Evolutionary conservation across 1,140 invertebrate genomes (phyloP), one percentile per base, ranked within the genome.

Genomic region (Bursaphelenchus mucronatus): DNA sequence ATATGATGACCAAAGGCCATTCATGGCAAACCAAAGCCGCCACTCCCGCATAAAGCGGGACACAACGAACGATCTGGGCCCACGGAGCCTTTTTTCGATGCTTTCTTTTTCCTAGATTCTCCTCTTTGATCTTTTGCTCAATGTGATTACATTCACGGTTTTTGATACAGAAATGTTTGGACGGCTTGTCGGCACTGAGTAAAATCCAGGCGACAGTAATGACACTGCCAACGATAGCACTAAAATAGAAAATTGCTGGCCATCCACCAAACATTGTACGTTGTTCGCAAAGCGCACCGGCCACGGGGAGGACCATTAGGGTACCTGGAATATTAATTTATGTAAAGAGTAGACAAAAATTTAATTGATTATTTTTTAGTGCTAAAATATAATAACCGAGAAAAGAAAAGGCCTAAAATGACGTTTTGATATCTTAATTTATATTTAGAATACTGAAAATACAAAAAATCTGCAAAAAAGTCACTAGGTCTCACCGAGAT

Each of bases 1-100:
- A 64, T 76, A 79, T 81, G 47, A 79, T 81, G 45, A 80, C 79
- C 46, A 80, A 57, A 41, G 78, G 78, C 53, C 67, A 80, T 61
- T 80, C 78, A 63, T 80, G 78, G 54, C 78, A 80, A 21, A 81
- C 73, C 3, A 80, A 49, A 47, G 78, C 78, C 3, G 63, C 74
- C 30, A 80, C 68, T 7, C 71, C 79, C 17, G 74, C 77, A 58
- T 76, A 79, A 9, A 79, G 61, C 45, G 75, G 75, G 13, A 49
- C 50, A 15, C 65, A 80, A 15, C 61, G 67, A 3, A 66, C 21
- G 19, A 80, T 67, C 46, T 69, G 43, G 61, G 46, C 66, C 78
- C 78, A 80, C 15, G 78, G 78, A 3, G 80, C 63, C 17, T 43
- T 56, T 39, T 64, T 63, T 39, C 73, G 41, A 45, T 75, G 56